A percentile compares a stretch with the other conserved stretches of the same genome.
Conservation (phyloP, 1,140 invertebrate species). For the Rhizoglyphus robini region DNA sequence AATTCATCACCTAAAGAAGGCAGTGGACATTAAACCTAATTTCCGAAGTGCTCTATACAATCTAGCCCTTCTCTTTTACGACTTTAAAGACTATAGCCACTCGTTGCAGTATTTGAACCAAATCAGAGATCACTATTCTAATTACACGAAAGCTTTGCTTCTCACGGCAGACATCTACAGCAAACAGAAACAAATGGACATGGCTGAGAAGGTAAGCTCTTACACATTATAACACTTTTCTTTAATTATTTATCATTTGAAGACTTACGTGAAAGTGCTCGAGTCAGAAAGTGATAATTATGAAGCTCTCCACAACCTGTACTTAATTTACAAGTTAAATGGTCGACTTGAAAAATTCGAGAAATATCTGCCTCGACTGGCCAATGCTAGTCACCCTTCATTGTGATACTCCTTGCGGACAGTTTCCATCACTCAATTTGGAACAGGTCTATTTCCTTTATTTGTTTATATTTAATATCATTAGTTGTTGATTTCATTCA, state of each 20-base stretch:
- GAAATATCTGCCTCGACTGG: neutral
- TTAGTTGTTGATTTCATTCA: neutral
- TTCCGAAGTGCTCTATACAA: conserved; percentile 89
- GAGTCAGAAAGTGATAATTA: conserved; percentile 75
- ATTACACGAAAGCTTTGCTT: conserved; percentile 86
- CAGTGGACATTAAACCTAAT: conserved; percentile 21
- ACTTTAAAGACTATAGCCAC: conserved; percentile 69
- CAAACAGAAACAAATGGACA: conserved; percentile 78
- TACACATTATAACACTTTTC: neutral
- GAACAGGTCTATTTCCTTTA: neutral
- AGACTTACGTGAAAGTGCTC: conserved; percentile 78
- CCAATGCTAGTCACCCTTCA: neutral
- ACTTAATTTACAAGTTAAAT: conserved; percentile 82
- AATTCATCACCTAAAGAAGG: conserved; percentile 1
- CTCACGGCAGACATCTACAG: conserved; percentile 96
- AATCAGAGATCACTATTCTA: conserved; percentile 73
- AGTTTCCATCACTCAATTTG: neutral
- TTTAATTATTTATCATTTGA: neutral
- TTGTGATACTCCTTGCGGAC: neutral
- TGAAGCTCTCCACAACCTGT: conserved; percentile 85
- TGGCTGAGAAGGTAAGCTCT: conserved; percentile 63
- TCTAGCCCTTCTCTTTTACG: conserved; percentile 72
- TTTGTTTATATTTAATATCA: neutral
- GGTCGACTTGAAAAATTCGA: conserved; percentile 41
- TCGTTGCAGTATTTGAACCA: conserved; percentile 82